Evolutionary conservation across 2,113 vertebrate species (phyloP), one percentile per base, ranked within the genome.

Genomic region (Hydropotes inermis): DNA sequence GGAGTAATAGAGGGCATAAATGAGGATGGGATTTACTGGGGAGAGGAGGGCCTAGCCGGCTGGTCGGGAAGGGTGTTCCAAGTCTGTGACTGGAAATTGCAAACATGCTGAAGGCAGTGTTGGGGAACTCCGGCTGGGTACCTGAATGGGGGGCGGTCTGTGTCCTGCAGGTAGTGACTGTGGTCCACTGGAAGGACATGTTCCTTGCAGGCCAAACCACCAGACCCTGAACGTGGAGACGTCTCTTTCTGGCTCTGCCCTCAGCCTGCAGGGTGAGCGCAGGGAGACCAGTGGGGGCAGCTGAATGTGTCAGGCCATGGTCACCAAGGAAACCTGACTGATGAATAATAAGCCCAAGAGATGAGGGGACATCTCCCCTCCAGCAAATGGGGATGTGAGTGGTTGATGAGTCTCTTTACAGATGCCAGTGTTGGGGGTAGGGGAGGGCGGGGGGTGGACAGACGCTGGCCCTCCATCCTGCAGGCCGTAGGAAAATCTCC

Each of bases 391-490:
- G 39, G 13, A 23, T 4, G 15, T 3, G 61, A 45, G 45, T 7
- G 28, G 30, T 15, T 6, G 16, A 16, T 0, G 33, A 27, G 36
- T 2, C 27, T 47, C 47, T 64, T 13, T 19, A 6, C 61, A 10
- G 93, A n/a, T 55, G 30, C 11, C 15, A 13, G 57, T 30, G 60
- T 0, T 0, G 0, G 0, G 82, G 30, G 85, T 0, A 21, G 21
- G 54, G 36, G 58, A 50, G 47, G 36, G 25, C 19, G 36, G 36
- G n/a, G 39, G 36, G 58, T 11, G 7, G 57, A 8, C 0, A 1
- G 33, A 4, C 0, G 0, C 67, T 5, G 43, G 52, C 4, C 52
- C 58, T 21, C 19, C 0, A 14, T 36, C 50, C 33, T 52, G 2
- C 15, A 13, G 36, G 30, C 36, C 1, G 2, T 6, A 0, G 58